Base-by-base conservation (phyloP, 2,888 invertebrate species). In the Isoperla grammatica region DNA sequence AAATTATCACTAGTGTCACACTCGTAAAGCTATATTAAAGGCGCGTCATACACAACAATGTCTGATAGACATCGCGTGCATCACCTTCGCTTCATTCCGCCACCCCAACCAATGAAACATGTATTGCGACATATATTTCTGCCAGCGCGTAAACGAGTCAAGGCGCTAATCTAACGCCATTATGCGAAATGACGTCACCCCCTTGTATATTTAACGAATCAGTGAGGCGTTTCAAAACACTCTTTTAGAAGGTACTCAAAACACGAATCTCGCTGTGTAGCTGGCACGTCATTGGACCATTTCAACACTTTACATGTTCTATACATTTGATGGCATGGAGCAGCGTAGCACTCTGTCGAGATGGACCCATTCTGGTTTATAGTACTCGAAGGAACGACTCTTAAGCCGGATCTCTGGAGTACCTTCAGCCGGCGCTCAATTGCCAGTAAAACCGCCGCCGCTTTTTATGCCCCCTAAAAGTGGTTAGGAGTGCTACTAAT, bases 391-490 rank as follows among this genome's bases (percentile, higher is more conserved):
- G 49, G 49, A 50, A 15, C 29, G 15, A 29, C 49, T 50, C 49
- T 50, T 50, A 50, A 50, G 49, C 22, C 29, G 15, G n/a, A n/a
- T n/a, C n/a, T 35, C 49, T 50, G 23, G 49, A 29, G 49, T 29
- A 29, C 49, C 29, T 29, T 23, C 11, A 50, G 29, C 49, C 49
- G n/a, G 6, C 5, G 8, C 35, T 20, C 49, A 59, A 59, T 53
- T 59, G 58, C 53, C 53, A 59, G 58, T 59, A 59, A 59, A 59
- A 59, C 50, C 23, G 53, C 45, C 42, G 15, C 42, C 43, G 58
- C 37, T 50, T 59, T 59, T 59, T 59, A 59, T 59, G 58, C 39
- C 50, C 58, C 35, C 42, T 20, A 53, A 50, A 58, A 50, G 58
- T 53, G 58, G 58, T 59, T 59, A 50, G 53, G 45, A 59, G 58